Evolutionary conservation across 2,888 invertebrate genomes (phyloP).

Genomic region (Opisthograptis luteolata): DNA sequence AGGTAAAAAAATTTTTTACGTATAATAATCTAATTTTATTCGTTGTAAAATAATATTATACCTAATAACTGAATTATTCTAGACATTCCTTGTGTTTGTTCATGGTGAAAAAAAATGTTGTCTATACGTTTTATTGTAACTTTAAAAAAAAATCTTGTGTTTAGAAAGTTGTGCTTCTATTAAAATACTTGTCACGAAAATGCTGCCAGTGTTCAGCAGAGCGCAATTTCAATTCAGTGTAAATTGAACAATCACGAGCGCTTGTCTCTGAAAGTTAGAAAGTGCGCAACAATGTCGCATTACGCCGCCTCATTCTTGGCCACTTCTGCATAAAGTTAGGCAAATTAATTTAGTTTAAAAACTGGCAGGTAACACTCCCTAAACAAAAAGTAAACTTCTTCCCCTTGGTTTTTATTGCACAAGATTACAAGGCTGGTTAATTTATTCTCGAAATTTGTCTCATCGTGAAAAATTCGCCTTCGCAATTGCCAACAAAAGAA

Average conservation of each 20-base stretch:
- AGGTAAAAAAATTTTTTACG: too few relatives aligned
- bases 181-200: conserved; percentile 31
- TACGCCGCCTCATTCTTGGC: conserved; percentile 35
- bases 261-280: conserved; percentile 38
- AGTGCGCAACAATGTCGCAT: conserved; percentile 35
- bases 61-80: too few relatives aligned
- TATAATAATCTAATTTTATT: too few relatives aligned
- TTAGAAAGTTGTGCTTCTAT: conserved; percentile 13
- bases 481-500: conserved; percentile 81
- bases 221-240: conserved; percentile 26
- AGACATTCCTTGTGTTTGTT: too few relatives aligned
- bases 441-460: conserved; percentile 83
- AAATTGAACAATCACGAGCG: conserved; percentile 39
- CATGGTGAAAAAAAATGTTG: too few relatives aligned
- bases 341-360: conserved; percentile 43
- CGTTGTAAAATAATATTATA: too few relatives aligned
- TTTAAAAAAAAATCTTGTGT: too few relatives aligned
- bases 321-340: conserved; percentile 39
- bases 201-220: conserved; percentile 23
- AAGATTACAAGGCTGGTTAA: conserved; percentile 79
- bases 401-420: conserved; percentile 60
- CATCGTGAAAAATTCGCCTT: conserved; percentile 79
- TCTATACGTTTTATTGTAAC: too few relatives aligned
- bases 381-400: conserved; percentile 48
- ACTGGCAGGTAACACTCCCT: conserved; percentile 45